phyloP scores from a whole-genome alignment of 2,888 invertebrate species.

The Ptychoptera contaminata region DNA sequence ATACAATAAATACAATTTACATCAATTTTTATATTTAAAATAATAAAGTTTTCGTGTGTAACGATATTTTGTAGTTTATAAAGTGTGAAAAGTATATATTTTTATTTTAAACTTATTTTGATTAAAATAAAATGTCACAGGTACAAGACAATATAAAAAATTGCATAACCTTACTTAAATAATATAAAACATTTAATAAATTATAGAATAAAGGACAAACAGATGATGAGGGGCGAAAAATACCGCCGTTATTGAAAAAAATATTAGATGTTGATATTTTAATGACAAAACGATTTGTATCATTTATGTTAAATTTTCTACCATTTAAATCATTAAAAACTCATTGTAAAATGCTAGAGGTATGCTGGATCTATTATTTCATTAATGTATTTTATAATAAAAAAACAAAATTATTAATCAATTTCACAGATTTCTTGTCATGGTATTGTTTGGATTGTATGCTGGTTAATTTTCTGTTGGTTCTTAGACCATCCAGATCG shows the following conservation, averaged over 20 bases:
- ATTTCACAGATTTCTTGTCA: slow-evolving; percentile 61
- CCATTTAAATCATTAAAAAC: slow-evolving; percentile 20
- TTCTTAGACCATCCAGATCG: slow-evolving; percentile 48
- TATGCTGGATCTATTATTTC: neutral
- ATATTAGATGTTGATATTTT: slow-evolving; percentile 21
- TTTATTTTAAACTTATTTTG: no score
- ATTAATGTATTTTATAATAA: neutral
- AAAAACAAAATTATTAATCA: neutral
- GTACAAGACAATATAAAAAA: no score
- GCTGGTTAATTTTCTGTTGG: slow-evolving; percentile 65
- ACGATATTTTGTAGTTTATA: no score
- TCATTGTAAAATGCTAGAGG: slow-evolving; percentile 24
- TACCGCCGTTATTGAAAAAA: slow-evolving; percentile 9
- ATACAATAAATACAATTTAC: no score
- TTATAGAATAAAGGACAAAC: no score
- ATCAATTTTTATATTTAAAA: no score
- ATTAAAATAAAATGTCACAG: no score
- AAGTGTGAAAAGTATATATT: no score
- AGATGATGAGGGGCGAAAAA: neutral
- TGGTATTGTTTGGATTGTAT: slow-evolving; percentile 71
- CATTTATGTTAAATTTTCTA: slow-evolving; percentile 18
- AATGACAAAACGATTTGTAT: slow-evolving; percentile 20
- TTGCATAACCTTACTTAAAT: no score
- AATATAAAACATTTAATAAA: no score
- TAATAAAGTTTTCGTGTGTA: no score